Evolutionary conservation across 2,113 vertebrate species (phyloP).

Genomic region (Takifugu flavidus): DNA sequence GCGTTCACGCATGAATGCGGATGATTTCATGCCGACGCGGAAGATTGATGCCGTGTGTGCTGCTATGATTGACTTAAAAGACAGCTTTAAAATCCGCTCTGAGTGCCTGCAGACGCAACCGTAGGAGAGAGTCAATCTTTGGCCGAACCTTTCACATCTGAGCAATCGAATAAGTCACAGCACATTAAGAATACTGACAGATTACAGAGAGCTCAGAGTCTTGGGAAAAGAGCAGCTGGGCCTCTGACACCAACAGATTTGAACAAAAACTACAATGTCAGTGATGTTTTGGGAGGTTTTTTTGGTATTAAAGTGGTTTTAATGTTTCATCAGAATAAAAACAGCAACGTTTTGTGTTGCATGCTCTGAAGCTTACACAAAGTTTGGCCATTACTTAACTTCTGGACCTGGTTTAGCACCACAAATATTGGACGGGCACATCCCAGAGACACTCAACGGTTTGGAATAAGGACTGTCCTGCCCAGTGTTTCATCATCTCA

Average conservation of each 20-base stretch:
- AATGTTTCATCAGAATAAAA: not conserved
- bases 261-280: too few species aligned
- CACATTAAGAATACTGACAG: not conserved
- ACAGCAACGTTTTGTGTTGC: too few species aligned
- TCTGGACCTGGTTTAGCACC: too few species aligned
- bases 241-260: not conserved
- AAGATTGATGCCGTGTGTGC: conserved; percentile 10
- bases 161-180: too few species aligned
- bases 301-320: not conserved
- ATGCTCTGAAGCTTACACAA: too few species aligned
- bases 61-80: not conserved
- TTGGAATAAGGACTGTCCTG: too few species aligned
- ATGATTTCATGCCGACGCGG: not conserved
- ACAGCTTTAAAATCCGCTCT: conserved; percentile 1
- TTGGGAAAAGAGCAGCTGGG: not conserved
- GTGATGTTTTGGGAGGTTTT: not conserved
- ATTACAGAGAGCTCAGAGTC: too few species aligned
- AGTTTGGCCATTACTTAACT: too few species aligned
- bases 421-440: too few species aligned
- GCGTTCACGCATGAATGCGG: too few species aligned
- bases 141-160: not conserved
- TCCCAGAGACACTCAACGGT: too few species aligned
- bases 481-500: too few species aligned
- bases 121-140: not conserved
- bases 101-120: conserved; percentile 1